A percentile compares a stretch with the other conserved stretches of the same genome.
These are phyloP conservation scores for Drosophila putrida DNA, from an alignment of 2,888 invertebrate species.

Conservation along the genomic window DNA sequence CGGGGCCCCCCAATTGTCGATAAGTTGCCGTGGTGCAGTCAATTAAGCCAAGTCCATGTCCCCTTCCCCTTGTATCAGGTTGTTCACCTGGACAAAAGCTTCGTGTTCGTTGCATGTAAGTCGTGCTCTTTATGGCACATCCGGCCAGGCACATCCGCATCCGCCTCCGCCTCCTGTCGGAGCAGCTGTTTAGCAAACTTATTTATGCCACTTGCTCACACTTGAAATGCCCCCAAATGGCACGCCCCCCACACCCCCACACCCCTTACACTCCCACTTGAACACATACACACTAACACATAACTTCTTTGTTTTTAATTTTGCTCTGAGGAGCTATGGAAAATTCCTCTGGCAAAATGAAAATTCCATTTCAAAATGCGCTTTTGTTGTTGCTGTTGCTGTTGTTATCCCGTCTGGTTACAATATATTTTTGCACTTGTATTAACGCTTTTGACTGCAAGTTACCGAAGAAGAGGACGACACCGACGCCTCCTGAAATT, in stretches of 20 bases:
- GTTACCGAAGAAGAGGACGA: conserved; percentile 10
- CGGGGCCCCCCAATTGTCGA: conserved; percentile 39
- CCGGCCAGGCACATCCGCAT: conserved; percentile 44
- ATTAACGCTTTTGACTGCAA: conserved; percentile 44
- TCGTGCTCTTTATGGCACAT: conserved; percentile 73
- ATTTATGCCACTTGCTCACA: conserved; percentile 71
- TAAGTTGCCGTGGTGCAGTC: conserved; percentile 54
- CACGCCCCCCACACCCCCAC: conserved; percentile 6
- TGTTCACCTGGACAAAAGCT: conserved; percentile 39
- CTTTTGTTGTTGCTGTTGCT: conserved; percentile 23
- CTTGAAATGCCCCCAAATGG: conserved; percentile 23
- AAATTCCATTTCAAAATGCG: conserved; percentile 58
- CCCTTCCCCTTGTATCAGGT: neutral
- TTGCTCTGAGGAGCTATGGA: conserved; percentile 34
- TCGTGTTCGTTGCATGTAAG: conserved; percentile 64
- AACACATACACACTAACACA: conserved; percentile 13
- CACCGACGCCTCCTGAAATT: conserved; percentile 48
- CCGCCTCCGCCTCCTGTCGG: conserved; percentile 39
- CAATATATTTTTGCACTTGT: conserved; percentile 66
- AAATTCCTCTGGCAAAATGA: conserved; percentile 75
- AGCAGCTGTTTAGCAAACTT: conserved; percentile 75
- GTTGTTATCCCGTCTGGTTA: conserved; percentile 32
- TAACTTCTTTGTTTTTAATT: conserved; percentile 53
- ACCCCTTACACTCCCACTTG: conserved; percentile 1
- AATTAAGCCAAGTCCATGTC: conserved; percentile 49